Conservation (phyloP, 2,797 vertebrate genomes). For the Enteromius viviparus region DNA sequence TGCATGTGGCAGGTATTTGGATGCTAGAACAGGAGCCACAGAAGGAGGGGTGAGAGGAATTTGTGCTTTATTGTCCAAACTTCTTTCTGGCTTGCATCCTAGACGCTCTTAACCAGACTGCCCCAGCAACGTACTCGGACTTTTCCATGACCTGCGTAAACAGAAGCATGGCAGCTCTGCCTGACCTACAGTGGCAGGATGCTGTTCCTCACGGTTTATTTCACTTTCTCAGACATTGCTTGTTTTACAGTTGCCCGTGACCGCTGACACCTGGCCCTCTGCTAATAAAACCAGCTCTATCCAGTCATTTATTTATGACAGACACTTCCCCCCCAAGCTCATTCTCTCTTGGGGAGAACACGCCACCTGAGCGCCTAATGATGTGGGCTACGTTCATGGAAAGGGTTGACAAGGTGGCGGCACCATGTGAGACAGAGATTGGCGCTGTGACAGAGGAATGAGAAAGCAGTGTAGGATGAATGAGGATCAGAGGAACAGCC, state of each 20-base stretch:
- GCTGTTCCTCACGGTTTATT: conserved; percentile 68
- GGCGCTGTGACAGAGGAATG: not conserved
- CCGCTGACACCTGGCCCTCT: conserved; percentile 59
- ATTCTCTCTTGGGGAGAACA: conserved; percentile 24
- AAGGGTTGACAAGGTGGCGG: conserved; percentile 20
- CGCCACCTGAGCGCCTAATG: conserved; percentile 68
- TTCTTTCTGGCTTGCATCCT: conserved; percentile 37
- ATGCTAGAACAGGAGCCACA: conserved; percentile 16
- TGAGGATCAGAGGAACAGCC: not conserved
- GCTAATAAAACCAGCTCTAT: conserved; percentile 68
- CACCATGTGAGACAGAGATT: not conserved
- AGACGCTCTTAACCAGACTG: conserved; percentile 44
- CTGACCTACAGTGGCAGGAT: conserved; percentile 66
- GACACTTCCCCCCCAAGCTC: conserved; percentile 58
- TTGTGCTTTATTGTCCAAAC: conserved; percentile 40
- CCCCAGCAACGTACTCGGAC: conserved; percentile 36
- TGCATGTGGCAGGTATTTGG: conserved; percentile 10
- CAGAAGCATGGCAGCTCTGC: conserved; percentile 47
- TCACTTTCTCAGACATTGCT: conserved; percentile 68
- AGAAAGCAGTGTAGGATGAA: not conserved
- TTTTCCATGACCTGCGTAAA: conserved; percentile 50
- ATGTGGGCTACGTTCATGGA: conserved; percentile 59
- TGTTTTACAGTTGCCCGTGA: conserved; percentile 52
- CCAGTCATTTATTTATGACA: conserved; percentile 74
- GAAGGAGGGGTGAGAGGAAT: conserved; percentile 23